Evolutionary conservation across 1,140 invertebrate species (phyloP), one percentile per base, ranked within the genome.

Genomic region (Leptoteleia sp.): DNA sequence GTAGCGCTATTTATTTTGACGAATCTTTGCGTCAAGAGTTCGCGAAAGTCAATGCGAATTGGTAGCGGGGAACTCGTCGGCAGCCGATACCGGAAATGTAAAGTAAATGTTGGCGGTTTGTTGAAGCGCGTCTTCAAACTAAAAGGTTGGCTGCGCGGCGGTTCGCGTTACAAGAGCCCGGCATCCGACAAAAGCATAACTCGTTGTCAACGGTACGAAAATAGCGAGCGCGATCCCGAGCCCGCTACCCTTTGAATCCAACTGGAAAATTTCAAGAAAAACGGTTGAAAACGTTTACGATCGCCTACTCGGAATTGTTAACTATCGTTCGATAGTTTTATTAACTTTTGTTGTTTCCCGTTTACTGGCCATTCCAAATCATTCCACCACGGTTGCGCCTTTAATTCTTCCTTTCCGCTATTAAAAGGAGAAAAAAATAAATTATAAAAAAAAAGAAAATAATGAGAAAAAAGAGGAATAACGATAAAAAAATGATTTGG

Each of bases 181-280:
- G 59, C 6, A 12, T 48, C 62, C 72, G 64, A 76, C 55, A 62
- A 70, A 70, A 52, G 59, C 75, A 55, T 80, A 79, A 79, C 73
- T 83, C 40, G 76, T 70, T 81, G 81, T 81, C 81, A 80, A 72
- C 70, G 57, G 62, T 47, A 73, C 81, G 75, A 79, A 79, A 83
- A 83, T 80, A 81, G 77, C 75, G 47, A 38, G 13, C 40, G 47
- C 27, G 27, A 33, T 43, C 15, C 25, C 12, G 4, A 45, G 19
- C 12, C 12, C 42, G 55, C 31, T 6, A 3, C 13, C 15, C 42
- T 50, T 54, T 52, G 45, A 67, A 73, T 33, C 59, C 33, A n/a
- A 64, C 59, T 75, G 61, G 50, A 65, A 75, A 75, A 59, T 75
- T 75, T 75, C 71, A 59, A 42, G 61, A 65, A 75, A 73, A 75